A percentile compares a stretch with the other conserved stretches of the same genome.
Evolutionary conservation across 2,888 invertebrate species (phyloP).

Genomic region (Drosophila borborema): DNA sequence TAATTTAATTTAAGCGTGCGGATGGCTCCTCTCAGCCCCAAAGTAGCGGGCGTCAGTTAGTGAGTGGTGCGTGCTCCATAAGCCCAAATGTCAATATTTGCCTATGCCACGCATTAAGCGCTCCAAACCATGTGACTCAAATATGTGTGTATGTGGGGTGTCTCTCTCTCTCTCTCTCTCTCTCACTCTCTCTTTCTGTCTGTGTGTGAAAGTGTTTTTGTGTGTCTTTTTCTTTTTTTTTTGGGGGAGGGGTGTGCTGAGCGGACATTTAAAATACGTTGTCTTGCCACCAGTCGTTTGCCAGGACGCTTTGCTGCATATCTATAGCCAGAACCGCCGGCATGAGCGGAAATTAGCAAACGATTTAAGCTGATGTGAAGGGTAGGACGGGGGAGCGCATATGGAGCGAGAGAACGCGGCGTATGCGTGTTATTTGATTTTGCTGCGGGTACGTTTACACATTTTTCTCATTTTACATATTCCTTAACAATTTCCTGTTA

Average conservation of each 20-base stretch:
- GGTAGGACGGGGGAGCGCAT: not conserved
- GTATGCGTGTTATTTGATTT: slow-evolving; percentile 70
- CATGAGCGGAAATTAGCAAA: slow-evolving; percentile 77
- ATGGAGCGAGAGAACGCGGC: slow-evolving; percentile 37
- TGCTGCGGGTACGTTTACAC: slow-evolving; percentile 26
- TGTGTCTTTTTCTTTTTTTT: slow-evolving; percentile 4
- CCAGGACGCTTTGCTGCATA: slow-evolving; percentile 32
- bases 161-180: not conserved
- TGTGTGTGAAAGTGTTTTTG: not conserved
- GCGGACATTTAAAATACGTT: slow-evolving; percentile 60
- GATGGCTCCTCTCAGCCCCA: slow-evolving; percentile 25
- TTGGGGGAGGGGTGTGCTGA: slow-evolving; percentile 6
- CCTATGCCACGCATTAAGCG: slow-evolving; percentile 69
- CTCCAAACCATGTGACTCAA: slow-evolving; percentile 61
- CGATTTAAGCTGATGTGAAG: slow-evolving; percentile 57
- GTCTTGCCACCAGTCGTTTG: slow-evolving; percentile 44
- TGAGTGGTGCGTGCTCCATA: slow-evolving; percentile 75
- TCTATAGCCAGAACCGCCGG: slow-evolving; percentile 50
- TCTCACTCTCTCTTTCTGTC: not conserved
- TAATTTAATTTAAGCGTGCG: slow-evolving; percentile 78
- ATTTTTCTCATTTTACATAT: slow-evolving; percentile 46
- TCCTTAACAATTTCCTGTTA: slow-evolving; percentile 77
- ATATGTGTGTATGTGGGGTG: slow-evolving; percentile 12
- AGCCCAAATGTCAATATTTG: slow-evolving; percentile 79
- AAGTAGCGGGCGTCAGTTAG: slow-evolving; percentile 60